Conservation (phyloP, 2,797 vertebrate genomes). For the Morus bassanus region DNA sequence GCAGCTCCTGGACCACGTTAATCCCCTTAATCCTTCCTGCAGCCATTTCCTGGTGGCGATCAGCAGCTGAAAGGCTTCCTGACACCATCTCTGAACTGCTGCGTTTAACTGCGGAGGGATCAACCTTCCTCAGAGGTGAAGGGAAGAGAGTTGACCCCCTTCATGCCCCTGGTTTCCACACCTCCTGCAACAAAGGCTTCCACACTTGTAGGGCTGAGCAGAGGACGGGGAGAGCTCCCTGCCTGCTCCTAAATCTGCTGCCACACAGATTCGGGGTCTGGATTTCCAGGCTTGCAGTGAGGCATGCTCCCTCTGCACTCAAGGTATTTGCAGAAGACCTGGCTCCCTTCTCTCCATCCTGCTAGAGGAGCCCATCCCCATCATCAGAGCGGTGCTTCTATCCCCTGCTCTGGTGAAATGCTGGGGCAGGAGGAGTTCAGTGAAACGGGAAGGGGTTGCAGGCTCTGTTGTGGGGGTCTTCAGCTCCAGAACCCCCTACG, state of each 20-base stretch:
- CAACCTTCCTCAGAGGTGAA: background rate
- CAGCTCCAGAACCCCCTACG: background rate
- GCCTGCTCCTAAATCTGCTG: background rate
- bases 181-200: background rate
- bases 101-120: background rate
- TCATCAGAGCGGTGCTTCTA: rapidly evolving
- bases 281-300: background rate
- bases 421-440: background rate
- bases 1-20: background rate
- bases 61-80: background rate
- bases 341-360: rapidly evolving
- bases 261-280: background rate
- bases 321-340: background rate
- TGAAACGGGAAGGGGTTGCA: background rate
- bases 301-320: background rate
- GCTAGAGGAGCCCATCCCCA: background rate
- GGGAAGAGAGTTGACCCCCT: rapidly evolving
- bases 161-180: background rate
- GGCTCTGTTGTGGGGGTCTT: background rate
- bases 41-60: background rate
- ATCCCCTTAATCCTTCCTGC: background rate
- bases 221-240: background rate
- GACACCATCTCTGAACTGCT: background rate
- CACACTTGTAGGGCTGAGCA: rapidly evolving
- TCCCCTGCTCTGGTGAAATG: rapidly evolving